A percentile compares a stretch with the other conserved stretches of the same genome.
These are phyloP conservation scores for Psammodynastes pulverulentus DNA, from an alignment of 2,113 vertebrate genomes.

Conservation along the genomic window DNA sequence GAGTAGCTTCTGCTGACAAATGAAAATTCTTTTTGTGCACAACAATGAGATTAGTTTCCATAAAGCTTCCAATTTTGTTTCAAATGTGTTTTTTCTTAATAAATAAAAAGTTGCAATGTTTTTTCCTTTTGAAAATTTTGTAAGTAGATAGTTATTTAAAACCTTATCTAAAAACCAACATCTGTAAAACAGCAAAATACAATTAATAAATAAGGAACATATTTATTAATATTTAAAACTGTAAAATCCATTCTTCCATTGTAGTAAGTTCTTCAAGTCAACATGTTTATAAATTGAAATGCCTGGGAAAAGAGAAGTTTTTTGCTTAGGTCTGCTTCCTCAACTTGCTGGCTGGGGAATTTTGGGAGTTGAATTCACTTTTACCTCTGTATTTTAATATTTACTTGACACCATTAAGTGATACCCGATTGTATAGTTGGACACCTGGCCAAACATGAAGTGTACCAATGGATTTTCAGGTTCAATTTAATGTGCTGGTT, in stretches of 20 bases:
- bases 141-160: background rate
- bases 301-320: background rate
- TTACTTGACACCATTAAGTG: background rate
- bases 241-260: background rate
- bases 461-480: background rate
- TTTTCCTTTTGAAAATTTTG: background rate
- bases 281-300: background rate
- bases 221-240: background rate
- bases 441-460: background rate
- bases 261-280: background rate
- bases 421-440: background rate
- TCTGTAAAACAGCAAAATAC: background rate
- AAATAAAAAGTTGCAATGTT: background rate
- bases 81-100: background rate
- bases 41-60: background rate
- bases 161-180: background rate
- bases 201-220: background rate
- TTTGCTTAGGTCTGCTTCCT: background rate
- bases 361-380: background rate
- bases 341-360: background rate
- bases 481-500: background rate
- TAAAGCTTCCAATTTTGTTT: background rate
- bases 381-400: background rate
- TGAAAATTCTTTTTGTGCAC: conserved; percentile 1
- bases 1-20: conserved; percentile 22